Conservation (phyloP, 2,797 vertebrate genomes). For the Diplodus puntazzo region DNA sequence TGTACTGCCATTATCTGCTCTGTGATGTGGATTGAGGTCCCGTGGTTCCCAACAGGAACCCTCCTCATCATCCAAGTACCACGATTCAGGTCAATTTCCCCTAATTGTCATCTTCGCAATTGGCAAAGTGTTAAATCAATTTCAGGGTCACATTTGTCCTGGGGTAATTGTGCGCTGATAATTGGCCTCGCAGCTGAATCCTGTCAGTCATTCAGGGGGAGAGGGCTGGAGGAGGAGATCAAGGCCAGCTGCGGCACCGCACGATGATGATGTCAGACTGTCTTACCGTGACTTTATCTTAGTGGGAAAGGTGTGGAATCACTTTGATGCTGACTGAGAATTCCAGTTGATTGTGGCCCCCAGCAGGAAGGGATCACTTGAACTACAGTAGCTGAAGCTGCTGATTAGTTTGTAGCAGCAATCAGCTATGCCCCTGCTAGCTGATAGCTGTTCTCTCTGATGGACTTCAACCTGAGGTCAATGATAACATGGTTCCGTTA, state of each 20-base stretch:
- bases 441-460: slow-evolving; percentile 12
- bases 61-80: slow-evolving; percentile 25
- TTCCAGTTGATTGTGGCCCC: slow-evolving; percentile 24
- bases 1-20: not conserved
- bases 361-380: slow-evolving; percentile 28
- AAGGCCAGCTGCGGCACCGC: not conserved
- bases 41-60: slow-evolving; percentile 6
- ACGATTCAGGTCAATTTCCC: slow-evolving; percentile 34
- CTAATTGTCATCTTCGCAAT: slow-evolving; percentile 33
- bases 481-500: too few relatives aligned
- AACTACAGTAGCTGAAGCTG: slow-evolving; percentile 18
- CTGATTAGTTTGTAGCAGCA: slow-evolving; percentile 46
- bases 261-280: not conserved
- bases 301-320: not conserved
- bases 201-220: slow-evolving; percentile 46
- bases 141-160: slow-evolving; percentile 51
- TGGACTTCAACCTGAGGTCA: not conserved
- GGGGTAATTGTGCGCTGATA: slow-evolving; percentile 53
- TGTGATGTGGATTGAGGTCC: slow-evolving; percentile 15
- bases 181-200: slow-evolving; percentile 61
- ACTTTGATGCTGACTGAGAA: slow-evolving; percentile 45
- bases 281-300: slow-evolving; percentile 11
- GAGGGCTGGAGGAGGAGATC: not conserved
- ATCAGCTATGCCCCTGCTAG: not conserved
- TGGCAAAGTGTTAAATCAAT: slow-evolving; percentile 62